These are phyloP conservation scores for Amorpha juglandis DNA, from an alignment of 2,888 invertebrate genomes.

Conservation along the genomic window DNA sequence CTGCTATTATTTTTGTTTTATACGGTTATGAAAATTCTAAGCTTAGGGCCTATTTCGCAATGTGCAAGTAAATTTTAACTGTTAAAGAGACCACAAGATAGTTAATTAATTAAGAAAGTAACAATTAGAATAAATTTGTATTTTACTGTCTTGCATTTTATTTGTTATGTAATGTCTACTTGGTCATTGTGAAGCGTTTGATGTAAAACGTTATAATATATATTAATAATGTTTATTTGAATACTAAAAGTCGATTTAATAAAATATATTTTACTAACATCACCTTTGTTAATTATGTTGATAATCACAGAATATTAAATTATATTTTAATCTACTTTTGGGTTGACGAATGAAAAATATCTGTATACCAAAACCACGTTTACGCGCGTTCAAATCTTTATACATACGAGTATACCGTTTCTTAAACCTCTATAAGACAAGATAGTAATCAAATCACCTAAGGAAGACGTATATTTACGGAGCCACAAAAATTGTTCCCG, in stretches of 20 bases:
- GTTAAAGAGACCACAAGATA: too few species aligned
- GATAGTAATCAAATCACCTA: conserved; percentile 1
- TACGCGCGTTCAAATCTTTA: background rate
- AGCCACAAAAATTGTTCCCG: conserved; percentile 31
- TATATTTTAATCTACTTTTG: too few species aligned
- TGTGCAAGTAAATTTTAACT: too few species aligned
- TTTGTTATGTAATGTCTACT: too few species aligned
- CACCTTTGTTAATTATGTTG: background rate
- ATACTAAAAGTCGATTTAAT: background rate
- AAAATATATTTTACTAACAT: background rate
- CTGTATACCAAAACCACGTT: background rate
- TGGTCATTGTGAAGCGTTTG: too few species aligned
- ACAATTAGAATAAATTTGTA: too few species aligned
- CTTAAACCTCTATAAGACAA: background rate
- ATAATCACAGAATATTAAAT: background rate
- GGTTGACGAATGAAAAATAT: background rate
- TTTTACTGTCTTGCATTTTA: too few species aligned
- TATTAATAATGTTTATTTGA: too few species aligned
- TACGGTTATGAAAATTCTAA: too few species aligned
- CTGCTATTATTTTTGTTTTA: background rate
- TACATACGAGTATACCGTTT: background rate
- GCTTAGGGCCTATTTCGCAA: too few species aligned
- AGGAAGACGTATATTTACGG: conserved; percentile 4
- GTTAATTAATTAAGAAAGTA: too few species aligned
- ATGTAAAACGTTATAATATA: too few species aligned